Evolutionary conservation across 2,113 vertebrate species (phyloP).

Genomic region (Macaca mulatta): DNA sequence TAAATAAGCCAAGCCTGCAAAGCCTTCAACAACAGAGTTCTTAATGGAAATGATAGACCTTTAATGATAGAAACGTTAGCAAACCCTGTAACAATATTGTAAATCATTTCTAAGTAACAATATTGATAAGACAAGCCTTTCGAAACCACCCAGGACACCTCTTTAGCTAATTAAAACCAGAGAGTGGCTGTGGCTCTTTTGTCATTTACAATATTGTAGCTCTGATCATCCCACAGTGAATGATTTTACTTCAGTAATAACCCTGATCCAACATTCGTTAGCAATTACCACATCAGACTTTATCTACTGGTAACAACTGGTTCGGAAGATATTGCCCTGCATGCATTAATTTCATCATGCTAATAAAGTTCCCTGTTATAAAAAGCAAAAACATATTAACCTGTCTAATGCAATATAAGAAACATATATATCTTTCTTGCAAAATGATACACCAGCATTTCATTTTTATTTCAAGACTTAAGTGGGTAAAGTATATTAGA

Average conservation of each 20-base stretch:
- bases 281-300: conserved; percentile 66
- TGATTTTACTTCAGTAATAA: conserved; percentile 58
- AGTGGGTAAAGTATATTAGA: conserved; percentile 61
- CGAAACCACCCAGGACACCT: conserved; percentile 15
- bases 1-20: conserved; percentile 11
- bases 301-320: conserved; percentile 65
- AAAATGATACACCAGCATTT: conserved; percentile 50
- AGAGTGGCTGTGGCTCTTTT: background rate
- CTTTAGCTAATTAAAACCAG: conserved; percentile 56
- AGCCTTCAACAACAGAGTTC: conserved; percentile 32
- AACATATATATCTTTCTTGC: conserved; percentile 39
- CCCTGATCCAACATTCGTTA: conserved; percentile 28
- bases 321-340: conserved; percentile 52
- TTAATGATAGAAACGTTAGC: conserved; percentile 50
- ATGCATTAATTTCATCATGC: conserved; percentile 53
- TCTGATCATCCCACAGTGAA: conserved; percentile 31
- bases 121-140: conserved; percentile 14
- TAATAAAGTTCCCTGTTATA: conserved; percentile 70
- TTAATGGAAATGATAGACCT: conserved; percentile 23
- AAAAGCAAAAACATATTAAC: conserved; percentile 73
- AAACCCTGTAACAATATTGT: background rate
- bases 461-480: conserved; percentile 64
- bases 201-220: background rate
- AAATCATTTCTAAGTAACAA: conserved; percentile 45
- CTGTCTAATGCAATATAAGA: conserved; percentile 47